These are phyloP conservation scores for Morelia viridis DNA, from an alignment of 2,797 vertebrate species.

Conservation along the genomic window DNA sequence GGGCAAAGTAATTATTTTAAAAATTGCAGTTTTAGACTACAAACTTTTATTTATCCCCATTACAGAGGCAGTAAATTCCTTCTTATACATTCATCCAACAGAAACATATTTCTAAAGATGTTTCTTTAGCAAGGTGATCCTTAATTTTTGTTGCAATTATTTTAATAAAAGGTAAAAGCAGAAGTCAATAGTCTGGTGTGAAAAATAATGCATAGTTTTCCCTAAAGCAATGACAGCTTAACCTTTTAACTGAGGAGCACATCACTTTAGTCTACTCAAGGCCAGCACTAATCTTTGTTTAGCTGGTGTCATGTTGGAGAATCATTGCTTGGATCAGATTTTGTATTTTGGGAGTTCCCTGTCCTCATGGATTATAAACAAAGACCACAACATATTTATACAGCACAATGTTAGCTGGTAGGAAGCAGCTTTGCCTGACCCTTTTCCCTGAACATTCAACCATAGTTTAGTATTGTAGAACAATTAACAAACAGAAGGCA, in stretches of 20 bases:
- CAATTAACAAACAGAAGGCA: not conserved
- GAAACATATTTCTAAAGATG: not conserved
- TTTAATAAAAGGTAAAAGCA: not conserved
- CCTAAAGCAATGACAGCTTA: slow-evolving; percentile 6
- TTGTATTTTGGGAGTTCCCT: not conserved
- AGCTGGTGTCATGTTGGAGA: not conserved
- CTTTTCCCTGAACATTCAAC: not conserved
- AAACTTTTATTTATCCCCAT: not conserved
- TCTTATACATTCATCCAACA: not conserved
- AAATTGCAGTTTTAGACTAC: not conserved
- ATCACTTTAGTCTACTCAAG: not conserved
- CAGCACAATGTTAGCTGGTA: slow-evolving; percentile 8
- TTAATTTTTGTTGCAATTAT: not conserved
- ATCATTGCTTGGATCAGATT: slow-evolving; percentile 23
- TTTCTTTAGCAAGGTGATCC: not conserved
- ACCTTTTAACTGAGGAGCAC: slow-evolving; percentile 24
- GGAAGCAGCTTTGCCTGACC: not conserved
- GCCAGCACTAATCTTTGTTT: slow-evolving; percentile 20
- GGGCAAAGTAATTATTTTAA: not conserved
- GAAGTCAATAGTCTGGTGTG: not conserved
- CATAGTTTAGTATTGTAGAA: not conserved
- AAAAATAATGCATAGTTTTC: slow-evolving; percentile 12
- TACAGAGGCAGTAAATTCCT: not conserved
- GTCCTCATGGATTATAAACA: not conserved
- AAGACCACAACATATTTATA: not conserved